These are phyloP conservation scores for Heterodera carotae DNA, from an alignment of 1,140 invertebrate genomes.

Conservation along the genomic window DNA sequence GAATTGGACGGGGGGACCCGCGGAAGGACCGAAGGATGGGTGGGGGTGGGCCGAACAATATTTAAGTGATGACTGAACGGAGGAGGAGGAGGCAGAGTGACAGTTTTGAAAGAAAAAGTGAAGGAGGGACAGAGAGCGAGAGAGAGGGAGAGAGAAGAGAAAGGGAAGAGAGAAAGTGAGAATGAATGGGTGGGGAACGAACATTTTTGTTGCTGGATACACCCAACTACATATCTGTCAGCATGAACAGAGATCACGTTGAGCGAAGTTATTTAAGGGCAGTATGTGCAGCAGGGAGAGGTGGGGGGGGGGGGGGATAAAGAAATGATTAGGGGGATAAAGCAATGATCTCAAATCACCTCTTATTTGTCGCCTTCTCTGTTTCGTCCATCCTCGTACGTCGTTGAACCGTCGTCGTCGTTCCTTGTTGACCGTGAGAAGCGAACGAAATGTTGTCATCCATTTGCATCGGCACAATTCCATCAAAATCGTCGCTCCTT, in stretches of 20 bases:
- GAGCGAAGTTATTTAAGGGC: background rate
- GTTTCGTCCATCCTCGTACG: background rate
- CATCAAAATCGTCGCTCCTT: conserved; percentile 14
- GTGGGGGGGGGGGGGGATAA: too few species aligned
- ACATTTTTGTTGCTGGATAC: background rate
- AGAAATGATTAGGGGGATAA: too few species aligned
- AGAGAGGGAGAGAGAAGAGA: too few species aligned
- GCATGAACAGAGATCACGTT: background rate
- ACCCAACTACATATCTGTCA: background rate
- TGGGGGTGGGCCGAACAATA: background rate
- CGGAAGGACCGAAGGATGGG: background rate
- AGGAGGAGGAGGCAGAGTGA: background rate
- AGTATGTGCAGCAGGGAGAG: background rate
- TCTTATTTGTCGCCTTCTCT: background rate
- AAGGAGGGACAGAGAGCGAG: background rate
- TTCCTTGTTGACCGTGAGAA: background rate
- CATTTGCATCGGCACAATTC: conserved; percentile 28
- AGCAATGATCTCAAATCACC: too few species aligned
- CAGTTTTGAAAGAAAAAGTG: background rate
- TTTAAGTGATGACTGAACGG: background rate
- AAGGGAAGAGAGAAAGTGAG: too few species aligned
- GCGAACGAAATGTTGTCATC: background rate
- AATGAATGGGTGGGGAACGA: background rate
- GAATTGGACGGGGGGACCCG: background rate
- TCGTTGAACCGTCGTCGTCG: conserved; percentile 12